phyloP scores from a whole-genome alignment of 1,140 invertebrate species.

The Holotrichia oblita region DNA sequence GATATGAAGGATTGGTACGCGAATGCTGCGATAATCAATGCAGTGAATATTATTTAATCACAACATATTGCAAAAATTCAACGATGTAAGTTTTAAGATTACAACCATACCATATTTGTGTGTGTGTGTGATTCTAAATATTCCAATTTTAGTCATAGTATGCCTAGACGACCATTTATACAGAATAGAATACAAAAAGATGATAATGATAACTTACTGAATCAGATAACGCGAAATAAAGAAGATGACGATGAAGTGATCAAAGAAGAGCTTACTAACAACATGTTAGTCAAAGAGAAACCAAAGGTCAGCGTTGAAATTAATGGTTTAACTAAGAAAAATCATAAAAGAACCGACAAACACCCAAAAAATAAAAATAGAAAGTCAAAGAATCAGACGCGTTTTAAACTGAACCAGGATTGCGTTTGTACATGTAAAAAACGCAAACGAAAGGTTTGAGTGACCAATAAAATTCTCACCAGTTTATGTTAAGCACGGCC shows the following conservation, averaged over 20 bases:
- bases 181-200: not conserved
- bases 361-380: not conserved
- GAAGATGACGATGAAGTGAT: not conserved
- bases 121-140: no score
- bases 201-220: not conserved
- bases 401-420: not conserved
- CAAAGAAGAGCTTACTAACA: not conserved
- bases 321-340: not conserved
- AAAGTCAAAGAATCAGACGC: not conserved
- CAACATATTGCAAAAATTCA: not conserved
- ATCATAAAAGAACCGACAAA: not conserved
- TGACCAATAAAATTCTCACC: not conserved
- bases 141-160: not conserved
- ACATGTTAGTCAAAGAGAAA: not conserved
- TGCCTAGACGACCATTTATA: not conserved
- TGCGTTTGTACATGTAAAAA: conserved; percentile 7
- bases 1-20: not conserved
- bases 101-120: not conserved
- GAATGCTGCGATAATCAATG: not conserved
- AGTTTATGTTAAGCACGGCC: not conserved
- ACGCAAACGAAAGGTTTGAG: conserved; percentile 5
- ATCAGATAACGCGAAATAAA: not conserved
- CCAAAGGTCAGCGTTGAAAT: not conserved
- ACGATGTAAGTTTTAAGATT: not conserved
- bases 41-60: not conserved